These are phyloP conservation scores for Gari tellinella DNA, from an alignment of 2,888 invertebrate species.

Conservation along the genomic window DNA sequence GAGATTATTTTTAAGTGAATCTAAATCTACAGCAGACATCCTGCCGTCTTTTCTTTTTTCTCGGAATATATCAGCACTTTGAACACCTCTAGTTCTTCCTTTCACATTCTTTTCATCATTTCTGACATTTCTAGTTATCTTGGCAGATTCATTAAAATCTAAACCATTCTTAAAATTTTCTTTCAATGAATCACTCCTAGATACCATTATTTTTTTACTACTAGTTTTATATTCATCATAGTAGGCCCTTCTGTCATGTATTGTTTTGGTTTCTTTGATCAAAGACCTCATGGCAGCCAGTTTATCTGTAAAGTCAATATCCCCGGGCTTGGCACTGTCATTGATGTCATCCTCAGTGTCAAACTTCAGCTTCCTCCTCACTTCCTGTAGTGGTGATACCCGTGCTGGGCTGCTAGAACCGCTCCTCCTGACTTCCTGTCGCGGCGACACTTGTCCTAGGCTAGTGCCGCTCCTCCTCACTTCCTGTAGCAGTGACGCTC, in stretches of 20 bases:
- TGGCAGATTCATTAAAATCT: neutral
- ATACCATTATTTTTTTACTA: conserved; percentile 42
- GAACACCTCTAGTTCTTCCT: conserved; percentile 29
- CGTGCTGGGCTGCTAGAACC: neutral
- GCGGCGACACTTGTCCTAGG: conserved; percentile 4
- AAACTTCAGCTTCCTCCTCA: conserved; percentile 49
- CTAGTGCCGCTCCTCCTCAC: neutral
- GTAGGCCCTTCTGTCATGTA: conserved; percentile 38
- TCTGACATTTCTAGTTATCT: conserved; percentile 3
- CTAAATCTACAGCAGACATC: conserved; percentile 39
- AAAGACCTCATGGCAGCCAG: conserved; percentile 64
- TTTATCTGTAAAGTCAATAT: conserved; percentile 69
- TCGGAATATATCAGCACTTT: conserved; percentile 49
- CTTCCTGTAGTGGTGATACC: conserved; percentile 34
- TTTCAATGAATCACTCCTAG: conserved; percentile 52
- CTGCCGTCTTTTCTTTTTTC: conserved; percentile 25
- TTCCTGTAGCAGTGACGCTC: too few species aligned
- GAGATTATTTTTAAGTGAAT: conserved; percentile 35
- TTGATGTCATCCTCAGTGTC: conserved; percentile 34
- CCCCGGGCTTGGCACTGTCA: neutral
- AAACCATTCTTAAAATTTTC: conserved; percentile 24
- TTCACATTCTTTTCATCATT: conserved; percentile 1
- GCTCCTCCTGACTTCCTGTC: conserved; percentile 44
- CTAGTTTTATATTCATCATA: conserved; percentile 47
- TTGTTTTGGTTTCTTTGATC: conserved; percentile 30